phyloP scores from a whole-genome alignment of 2,797 vertebrate genomes.

The Ibycter americanus region DNA sequence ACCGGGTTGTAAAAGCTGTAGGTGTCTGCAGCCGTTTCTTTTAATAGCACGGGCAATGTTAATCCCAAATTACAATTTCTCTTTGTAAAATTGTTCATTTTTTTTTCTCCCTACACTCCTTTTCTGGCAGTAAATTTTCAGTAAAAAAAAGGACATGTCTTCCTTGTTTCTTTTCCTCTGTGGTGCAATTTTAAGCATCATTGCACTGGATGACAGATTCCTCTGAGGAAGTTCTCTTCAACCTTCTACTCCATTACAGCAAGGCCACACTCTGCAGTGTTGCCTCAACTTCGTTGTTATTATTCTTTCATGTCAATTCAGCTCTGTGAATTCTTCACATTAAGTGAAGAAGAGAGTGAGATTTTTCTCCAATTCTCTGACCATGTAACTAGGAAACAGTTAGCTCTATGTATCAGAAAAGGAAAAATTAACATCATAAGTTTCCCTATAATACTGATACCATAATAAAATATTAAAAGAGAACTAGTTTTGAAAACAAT shows the following conservation, averaged over 20 bases:
- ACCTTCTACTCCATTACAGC: not conserved
- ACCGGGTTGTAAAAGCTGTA: not conserved
- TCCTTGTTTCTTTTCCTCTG: not conserved
- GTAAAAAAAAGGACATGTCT: not conserved
- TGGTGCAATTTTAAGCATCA: not conserved
- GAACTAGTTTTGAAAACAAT: not conserved
- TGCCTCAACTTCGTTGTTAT: not conserved
- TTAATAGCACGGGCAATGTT: not conserved
- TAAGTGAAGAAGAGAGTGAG: not conserved
- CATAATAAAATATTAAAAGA: not conserved
- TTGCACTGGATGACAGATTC: not conserved
- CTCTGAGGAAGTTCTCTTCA: not conserved
- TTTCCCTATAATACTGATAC: not conserved
- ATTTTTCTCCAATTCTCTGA: not conserved
- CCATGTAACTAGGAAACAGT: not conserved
- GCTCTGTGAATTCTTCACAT: not conserved
- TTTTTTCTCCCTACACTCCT: accelerated
- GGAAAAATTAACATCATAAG: accelerated
- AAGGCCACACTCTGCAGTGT: not conserved
- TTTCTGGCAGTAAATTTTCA: not conserved
- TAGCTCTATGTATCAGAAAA: not conserved
- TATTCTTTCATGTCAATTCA: not conserved
- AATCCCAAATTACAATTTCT: not conserved
- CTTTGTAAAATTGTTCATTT: not conserved
- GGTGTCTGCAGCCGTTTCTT: not conserved